phyloP scores from a whole-genome alignment of 2,888 invertebrate genomes.

The Orthosia incerta region DNA sequence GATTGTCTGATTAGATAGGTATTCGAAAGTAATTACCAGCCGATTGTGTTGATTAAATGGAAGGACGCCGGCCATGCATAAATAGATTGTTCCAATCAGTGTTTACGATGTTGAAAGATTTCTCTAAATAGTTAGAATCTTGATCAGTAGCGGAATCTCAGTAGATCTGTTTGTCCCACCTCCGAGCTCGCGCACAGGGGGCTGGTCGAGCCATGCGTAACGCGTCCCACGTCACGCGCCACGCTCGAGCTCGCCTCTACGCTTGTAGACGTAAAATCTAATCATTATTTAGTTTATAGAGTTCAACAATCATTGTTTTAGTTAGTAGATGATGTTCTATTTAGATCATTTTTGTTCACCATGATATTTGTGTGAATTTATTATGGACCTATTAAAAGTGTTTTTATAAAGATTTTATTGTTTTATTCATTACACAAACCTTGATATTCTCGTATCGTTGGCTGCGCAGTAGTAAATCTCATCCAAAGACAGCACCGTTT shows the following conservation, averaged over 20 bases:
- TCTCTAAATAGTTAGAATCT: conserved; percentile 70
- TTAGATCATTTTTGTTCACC: conserved; percentile 61
- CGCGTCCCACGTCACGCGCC: conserved; percentile 38
- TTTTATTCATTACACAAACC: conserved; percentile 26
- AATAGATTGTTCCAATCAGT: conserved; percentile 52
- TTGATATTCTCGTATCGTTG: not conserved
- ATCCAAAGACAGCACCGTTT: no score
- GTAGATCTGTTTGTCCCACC: conserved; percentile 63
- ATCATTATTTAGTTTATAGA: conserved; percentile 60
- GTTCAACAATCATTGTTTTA: conserved; percentile 42
- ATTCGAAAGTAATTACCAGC: conserved; percentile 22
- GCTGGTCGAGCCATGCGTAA: conserved; percentile 34
- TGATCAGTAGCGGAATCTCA: conserved; percentile 72
- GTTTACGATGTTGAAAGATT: conserved; percentile 61
- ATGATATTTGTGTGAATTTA: conserved; percentile 75
- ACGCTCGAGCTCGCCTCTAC: conserved; percentile 53
- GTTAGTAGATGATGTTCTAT: conserved; percentile 56
- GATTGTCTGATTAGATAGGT: conserved; percentile 33
- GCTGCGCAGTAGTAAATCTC: no score
- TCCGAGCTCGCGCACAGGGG: conserved; percentile 41
- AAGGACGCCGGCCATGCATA: conserved; percentile 34
- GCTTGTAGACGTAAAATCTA: conserved; percentile 76
- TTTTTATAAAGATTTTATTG: conserved; percentile 70
- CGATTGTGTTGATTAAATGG: conserved; percentile 31
- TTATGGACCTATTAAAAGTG: conserved; percentile 79